These are phyloP conservation scores for Trichomycterus rosablanca DNA, from an alignment of 2,113 vertebrate genomes.

Conservation along the genomic window DNA sequence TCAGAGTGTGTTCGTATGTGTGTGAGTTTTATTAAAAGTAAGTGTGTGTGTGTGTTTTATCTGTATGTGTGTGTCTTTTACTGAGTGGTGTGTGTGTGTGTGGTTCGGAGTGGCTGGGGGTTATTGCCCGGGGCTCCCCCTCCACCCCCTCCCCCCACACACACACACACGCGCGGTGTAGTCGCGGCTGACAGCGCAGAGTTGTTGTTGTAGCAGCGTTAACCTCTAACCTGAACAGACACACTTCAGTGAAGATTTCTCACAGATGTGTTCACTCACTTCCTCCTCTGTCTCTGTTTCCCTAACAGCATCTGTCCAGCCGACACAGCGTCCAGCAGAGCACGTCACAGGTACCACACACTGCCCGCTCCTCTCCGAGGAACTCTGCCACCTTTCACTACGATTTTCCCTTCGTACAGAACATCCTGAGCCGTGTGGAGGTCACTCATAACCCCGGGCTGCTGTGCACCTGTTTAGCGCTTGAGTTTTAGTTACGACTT, in stretches of 20 bases:
- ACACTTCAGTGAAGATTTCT: conserved; percentile 6
- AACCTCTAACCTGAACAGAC: conserved; percentile 1
- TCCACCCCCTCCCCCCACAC: not conserved
- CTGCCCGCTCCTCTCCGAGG: not conserved
- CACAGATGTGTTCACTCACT: not conserved
- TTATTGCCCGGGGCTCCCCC: conserved; percentile 1
- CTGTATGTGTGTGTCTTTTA: conserved; percentile 12
- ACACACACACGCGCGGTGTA: no score
- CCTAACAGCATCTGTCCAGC: conserved; percentile 86
- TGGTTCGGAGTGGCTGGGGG: conserved; percentile 1
- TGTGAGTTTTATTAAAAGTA: no score
- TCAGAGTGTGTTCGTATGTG: no score
- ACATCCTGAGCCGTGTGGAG: not conserved
- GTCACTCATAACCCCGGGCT: conserved; percentile 22
- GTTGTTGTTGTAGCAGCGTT: not conserved
- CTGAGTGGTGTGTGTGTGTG: not conserved
- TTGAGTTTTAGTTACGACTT: conserved; percentile 2
- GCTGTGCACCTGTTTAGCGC: conserved; percentile 10
- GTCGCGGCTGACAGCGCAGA: conserved; percentile 12
- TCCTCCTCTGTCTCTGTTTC: not conserved
- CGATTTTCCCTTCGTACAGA: not conserved
- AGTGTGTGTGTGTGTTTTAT: not conserved
- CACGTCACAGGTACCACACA: conserved; percentile 81
- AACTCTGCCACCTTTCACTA: conserved; percentile 7
- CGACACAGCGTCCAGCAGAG: conserved; percentile 94